Conservation (phyloP, 2,888 invertebrate genomes). For the Chrysolina americana region DNA sequence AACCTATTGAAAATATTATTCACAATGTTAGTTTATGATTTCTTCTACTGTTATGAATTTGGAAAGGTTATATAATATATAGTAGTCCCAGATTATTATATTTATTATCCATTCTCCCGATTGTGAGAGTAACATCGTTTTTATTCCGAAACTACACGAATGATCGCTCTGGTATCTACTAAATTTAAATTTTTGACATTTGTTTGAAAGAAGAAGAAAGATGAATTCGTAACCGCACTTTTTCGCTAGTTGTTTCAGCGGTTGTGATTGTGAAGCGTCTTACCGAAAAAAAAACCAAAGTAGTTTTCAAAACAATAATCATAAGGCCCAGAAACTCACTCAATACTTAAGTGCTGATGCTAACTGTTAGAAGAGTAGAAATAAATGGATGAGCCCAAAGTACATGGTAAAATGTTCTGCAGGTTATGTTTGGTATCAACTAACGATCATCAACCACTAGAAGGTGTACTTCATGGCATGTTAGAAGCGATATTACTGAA, state of each 20-base stretch:
- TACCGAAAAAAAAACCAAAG: neutral
- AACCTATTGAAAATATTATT: too few relatives aligned
- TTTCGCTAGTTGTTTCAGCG: slow-evolving; percentile 8
- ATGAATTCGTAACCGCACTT: neutral
- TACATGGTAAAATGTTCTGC: slow-evolving; percentile 37
- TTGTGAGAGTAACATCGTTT: too few relatives aligned
- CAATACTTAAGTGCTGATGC: neutral
- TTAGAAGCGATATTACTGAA: slow-evolving; percentile 38
- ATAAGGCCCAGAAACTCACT: neutral
- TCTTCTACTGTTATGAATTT: too few relatives aligned
- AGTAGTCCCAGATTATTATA: too few relatives aligned
- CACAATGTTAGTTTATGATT: too few relatives aligned
- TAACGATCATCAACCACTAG: slow-evolving; percentile 35
- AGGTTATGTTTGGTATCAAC: slow-evolving; percentile 43
- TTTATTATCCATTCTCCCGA: too few relatives aligned
- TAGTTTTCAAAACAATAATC: neutral
- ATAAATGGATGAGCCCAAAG: slow-evolving; percentile 3
- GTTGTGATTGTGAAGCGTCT: neutral
- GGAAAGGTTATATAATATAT: too few relatives aligned
- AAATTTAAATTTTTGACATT: too few relatives aligned
- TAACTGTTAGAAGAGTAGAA: neutral
- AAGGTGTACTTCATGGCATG: slow-evolving; percentile 43
- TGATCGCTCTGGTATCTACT: too few relatives aligned
- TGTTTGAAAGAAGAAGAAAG: too few relatives aligned
- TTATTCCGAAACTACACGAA: too few relatives aligned